Conservation (phyloP, 1,140 invertebrate species). For the Papilio xuthus region DNA sequence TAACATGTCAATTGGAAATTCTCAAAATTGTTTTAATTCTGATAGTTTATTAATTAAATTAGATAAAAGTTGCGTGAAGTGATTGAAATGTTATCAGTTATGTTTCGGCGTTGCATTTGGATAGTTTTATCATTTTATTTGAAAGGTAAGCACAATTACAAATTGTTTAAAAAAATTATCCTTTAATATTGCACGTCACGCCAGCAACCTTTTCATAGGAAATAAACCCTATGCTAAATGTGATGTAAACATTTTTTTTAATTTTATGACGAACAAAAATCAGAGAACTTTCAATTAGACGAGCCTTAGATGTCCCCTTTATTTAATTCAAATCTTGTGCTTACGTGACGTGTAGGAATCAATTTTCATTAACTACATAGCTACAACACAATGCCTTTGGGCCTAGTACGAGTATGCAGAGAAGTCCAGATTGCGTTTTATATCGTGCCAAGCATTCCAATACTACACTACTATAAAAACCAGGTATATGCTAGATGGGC, state of each 20-base stretch:
- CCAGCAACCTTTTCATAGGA: no score
- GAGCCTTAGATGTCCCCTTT: background rate
- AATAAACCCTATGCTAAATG: no score
- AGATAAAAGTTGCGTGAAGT: constrained; percentile 15
- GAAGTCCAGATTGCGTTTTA: background rate
- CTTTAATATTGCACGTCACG: background rate
- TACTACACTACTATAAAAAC: no score
- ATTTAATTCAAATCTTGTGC: background rate
- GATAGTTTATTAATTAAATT: background rate
- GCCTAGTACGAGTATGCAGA: background rate
- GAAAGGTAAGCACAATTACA: constrained; percentile 39
- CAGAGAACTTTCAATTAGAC: no score
- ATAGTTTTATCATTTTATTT: constrained; percentile 42
- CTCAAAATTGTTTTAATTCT: background rate
- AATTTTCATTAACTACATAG: background rate
- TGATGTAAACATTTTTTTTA: no score
- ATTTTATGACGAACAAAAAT: background rate
- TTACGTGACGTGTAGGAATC: no score
- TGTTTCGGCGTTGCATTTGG: constrained; percentile 38
- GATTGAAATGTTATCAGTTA: constrained; percentile 12
- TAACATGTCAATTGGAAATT: background rate
- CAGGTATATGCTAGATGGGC: background rate
- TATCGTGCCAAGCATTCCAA: no score
- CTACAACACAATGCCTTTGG: background rate
- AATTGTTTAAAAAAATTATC: background rate